Base-by-base conservation (phyloP, 2,888 invertebrate species). In the Lasioglossum oenotherae region DNA sequence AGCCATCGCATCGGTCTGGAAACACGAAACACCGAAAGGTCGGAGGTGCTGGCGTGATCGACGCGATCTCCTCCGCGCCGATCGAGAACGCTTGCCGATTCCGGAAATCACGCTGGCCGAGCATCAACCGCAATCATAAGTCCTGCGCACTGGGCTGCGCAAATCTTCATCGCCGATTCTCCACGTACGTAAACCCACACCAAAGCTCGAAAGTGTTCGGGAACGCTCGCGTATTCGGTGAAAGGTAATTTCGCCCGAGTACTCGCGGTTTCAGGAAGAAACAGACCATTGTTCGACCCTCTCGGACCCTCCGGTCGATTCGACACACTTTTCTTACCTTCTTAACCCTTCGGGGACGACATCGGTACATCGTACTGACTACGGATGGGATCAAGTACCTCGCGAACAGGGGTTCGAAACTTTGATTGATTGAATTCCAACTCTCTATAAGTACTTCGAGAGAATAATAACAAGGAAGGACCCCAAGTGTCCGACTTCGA, bases 21-120 rank as follows among this genome's bases (percentile, higher is more conserved):
- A 88, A 87, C 83, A 85, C 71, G 81, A 38, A 85, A 72, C 80
- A 8, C 57, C 27, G 44, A 16, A 31, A 41, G 64, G 38, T 57
- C 74, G 53, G 27, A 46, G 27, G 81, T 41, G 46, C 38, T n/a
- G n/a, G 71, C 41, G 38, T n/a, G 71, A 71, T 71, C 71, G 38
- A 71, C n/a, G 71, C 41, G 41, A 41, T 72, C 72, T 72, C 72
- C 19, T 31, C 64, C 19, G 19, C 49, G 49, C 23, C 53, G 31
- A 41, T 64, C n/a, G 27, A 38, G 41, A 31, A 31, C 49, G 38
- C 14, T 46, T 16, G 14, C n/a, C 19, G 46, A 80, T 80, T 57
- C 80, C 80, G 75, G 83, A 83, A 83, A 80, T 75, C 44, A 41
- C 74, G 46, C 27, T 19, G 35, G 5, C 12, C 53, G 19, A 8